These are phyloP conservation scores for Ectropis grisescens DNA, from an alignment of 1,140 invertebrate genomes.

Conservation along the genomic window DNA sequence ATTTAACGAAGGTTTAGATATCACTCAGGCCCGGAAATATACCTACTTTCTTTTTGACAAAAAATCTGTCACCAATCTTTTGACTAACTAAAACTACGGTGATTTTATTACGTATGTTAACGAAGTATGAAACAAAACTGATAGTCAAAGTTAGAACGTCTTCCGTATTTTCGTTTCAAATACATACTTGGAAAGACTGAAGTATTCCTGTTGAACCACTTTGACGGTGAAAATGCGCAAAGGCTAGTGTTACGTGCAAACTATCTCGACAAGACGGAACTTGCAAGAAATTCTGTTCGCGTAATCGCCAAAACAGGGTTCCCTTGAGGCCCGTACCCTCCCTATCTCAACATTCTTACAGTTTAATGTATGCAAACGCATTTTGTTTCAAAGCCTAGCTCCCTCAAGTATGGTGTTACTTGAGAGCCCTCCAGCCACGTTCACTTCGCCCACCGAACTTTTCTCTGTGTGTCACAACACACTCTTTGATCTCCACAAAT, in stretches of 20 bases:
- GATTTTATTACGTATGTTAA: too few species aligned
- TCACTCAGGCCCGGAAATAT: too few species aligned
- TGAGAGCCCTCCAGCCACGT: constrained; percentile 38
- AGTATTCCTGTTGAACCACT: constrained; percentile 40
- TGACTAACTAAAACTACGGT: too few species aligned
- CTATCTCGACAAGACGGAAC: constrained; percentile 49
- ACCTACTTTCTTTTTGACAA: too few species aligned
- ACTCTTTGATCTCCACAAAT: constrained; percentile 65
- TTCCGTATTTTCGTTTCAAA: constrained; percentile 62
- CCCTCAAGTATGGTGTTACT: constrained; percentile 56
- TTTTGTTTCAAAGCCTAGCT: constrained; percentile 67
- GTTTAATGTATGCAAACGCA: constrained; percentile 69
- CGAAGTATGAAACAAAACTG: too few species aligned
- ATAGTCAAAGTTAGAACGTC: constrained; percentile 43
- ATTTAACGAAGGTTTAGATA: too few species aligned
- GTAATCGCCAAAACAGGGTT: constrained; percentile 63
- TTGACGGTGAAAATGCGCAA: constrained; percentile 49
- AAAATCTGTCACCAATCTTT: too few species aligned
- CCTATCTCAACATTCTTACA: constrained; percentile 66
- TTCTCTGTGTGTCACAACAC: constrained; percentile 57
- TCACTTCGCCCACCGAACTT: constrained; percentile 43
- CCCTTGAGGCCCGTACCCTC: constrained; percentile 46
- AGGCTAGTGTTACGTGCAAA: constrained; percentile 57
- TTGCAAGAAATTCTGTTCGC: constrained; percentile 58
- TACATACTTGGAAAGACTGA: constrained; percentile 53